Conservation (phyloP, 2,888 invertebrate species). For the Morpho helenor region DNA sequence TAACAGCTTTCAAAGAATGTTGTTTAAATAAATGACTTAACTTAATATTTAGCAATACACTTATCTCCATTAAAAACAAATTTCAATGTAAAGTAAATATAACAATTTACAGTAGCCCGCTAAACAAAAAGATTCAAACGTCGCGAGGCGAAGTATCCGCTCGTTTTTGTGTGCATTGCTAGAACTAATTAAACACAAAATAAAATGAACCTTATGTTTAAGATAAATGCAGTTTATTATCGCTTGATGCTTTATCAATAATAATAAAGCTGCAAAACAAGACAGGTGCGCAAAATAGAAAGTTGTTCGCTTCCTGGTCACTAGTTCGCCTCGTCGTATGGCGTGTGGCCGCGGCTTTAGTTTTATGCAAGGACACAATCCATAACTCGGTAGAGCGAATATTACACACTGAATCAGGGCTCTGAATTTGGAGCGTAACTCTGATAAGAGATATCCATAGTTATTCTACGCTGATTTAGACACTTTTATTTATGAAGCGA, state of each 20-base stretch:
- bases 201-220: conserved; percentile 23
- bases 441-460: too few species aligned
- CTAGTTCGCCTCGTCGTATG: conserved; percentile 58
- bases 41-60: not conserved
- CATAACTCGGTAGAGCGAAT: not conserved
- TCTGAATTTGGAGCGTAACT: too few species aligned
- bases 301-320: conserved; percentile 77
- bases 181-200: conserved; percentile 7
- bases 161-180: conserved; percentile 22
- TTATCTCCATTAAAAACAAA: too few species aligned
- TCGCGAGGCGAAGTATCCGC: conserved; percentile 15
- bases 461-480: too few species aligned
- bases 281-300: conserved; percentile 78
- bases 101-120: conserved; percentile 8
- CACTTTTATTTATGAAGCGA: too few species aligned
- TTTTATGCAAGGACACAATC: conserved; percentile 38
- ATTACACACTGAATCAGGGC: too few species aligned
- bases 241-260: conserved; percentile 32
- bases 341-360: conserved; percentile 36
- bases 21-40: not conserved
- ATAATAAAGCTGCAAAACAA: conserved; percentile 58
- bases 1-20: too few species aligned
- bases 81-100: not conserved
- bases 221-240: conserved; percentile 32
- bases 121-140: conserved; percentile 12